Conservation (phyloP, 2,113 vertebrate species). For the Dipodomys ordii region DNA sequence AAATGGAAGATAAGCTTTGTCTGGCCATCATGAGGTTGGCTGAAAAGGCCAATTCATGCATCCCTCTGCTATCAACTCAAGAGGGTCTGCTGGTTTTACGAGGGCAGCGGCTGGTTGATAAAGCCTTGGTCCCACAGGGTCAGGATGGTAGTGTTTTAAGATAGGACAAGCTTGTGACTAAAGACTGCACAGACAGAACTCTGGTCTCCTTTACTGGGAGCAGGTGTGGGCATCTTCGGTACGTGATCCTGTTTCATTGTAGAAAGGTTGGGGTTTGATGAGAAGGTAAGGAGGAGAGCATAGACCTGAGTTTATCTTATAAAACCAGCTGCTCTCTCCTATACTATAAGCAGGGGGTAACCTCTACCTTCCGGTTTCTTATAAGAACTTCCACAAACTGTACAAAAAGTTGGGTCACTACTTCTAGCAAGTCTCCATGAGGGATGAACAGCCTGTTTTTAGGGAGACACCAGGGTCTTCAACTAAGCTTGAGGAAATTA, state of each 20-base stretch:
- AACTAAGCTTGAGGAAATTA: not conserved
- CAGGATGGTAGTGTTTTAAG: constrained; percentile 82
- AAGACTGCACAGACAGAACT: constrained; percentile 77
- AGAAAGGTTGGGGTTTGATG: constrained; percentile 27
- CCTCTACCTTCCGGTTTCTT: not conserved
- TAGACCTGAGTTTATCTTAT: not conserved
- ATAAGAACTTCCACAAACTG: not conserved
- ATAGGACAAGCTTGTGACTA: constrained; percentile 85
- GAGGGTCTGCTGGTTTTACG: constrained; percentile 79
- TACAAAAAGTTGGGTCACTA: not conserved
- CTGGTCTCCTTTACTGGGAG: constrained; percentile 77
- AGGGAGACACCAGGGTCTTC: not conserved
- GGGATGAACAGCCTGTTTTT: not conserved
- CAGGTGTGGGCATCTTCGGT: constrained; percentile 86
- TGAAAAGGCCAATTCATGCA: constrained; percentile 88
- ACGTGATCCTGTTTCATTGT: constrained; percentile 78
- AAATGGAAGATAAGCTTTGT: constrained; percentile 88
- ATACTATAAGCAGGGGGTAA: not conserved
- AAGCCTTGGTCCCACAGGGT: constrained; percentile 72
- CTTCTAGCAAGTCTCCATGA: not conserved
- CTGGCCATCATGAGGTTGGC: constrained; percentile 81
- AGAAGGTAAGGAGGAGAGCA: not conserved
- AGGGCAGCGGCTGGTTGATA: constrained; percentile 68
- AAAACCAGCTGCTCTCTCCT: constrained; percentile 28
- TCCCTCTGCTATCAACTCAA: constrained; percentile 81